phyloP scores from a whole-genome alignment of 1,140 invertebrate genomes.

The Platyscapa corneri region DNA sequence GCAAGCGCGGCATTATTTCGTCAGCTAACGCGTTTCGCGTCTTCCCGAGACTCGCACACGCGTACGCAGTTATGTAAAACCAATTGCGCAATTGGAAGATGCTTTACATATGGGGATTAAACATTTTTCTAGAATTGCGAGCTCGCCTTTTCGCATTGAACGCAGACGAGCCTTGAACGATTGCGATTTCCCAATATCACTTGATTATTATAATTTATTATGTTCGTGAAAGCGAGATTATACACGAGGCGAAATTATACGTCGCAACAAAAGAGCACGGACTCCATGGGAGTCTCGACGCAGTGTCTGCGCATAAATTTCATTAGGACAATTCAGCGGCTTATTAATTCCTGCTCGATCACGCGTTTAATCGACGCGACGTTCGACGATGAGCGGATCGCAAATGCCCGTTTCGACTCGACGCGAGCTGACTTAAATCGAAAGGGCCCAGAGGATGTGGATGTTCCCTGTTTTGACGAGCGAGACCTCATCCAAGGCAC shows the following conservation, averaged over 20 bases:
- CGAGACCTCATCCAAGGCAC: background rate
- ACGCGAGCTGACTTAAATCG: no score
- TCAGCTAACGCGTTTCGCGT: background rate
- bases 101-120: background rate
- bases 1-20: background rate
- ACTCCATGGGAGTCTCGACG: background rate
- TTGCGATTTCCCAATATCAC: background rate
- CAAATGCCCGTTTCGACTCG: background rate
- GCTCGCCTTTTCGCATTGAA: background rate
- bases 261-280: background rate
- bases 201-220: conserved; percentile 3
- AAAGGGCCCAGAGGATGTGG: no score
- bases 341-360: no score
- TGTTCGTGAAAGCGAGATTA: background rate
- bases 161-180: background rate
- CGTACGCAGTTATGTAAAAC: background rate
- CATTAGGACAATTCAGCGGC: background rate
- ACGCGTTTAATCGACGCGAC: background rate
- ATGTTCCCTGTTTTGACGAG: background rate
- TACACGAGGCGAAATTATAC: background rate
- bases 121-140: background rate
- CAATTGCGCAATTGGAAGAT: background rate
- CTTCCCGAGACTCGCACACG: background rate
- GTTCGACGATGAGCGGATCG: background rate
- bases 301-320: no score